Evolutionary conservation across 2,888 invertebrate species (phyloP).

Genomic region (Cyaniris semiargus): DNA sequence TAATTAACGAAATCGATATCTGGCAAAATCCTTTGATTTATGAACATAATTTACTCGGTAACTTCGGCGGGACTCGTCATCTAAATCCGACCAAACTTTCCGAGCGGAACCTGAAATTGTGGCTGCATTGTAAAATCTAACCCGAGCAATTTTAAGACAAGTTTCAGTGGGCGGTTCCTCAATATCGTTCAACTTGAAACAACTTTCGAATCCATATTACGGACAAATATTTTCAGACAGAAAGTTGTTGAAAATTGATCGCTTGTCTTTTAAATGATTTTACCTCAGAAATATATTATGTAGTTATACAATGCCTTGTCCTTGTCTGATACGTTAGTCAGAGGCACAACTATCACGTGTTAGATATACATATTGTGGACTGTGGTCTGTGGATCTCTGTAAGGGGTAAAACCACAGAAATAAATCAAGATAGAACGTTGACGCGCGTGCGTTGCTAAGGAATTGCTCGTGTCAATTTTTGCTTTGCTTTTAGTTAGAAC

Average conservation of each 20-base stretch:
- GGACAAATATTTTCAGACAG: background rate
- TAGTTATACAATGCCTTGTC: too few species aligned
- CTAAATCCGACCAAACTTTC: conserved; percentile 50
- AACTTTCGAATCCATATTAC: background rate
- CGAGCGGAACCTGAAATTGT: conserved; percentile 21
- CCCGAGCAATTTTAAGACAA: conserved; percentile 32
- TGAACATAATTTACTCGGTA: conserved; percentile 60
- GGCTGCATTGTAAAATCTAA: conserved; percentile 24
- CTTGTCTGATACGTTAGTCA: too few species aligned
- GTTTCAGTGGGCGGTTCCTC: conserved; percentile 45
- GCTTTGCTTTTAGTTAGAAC: too few species aligned
- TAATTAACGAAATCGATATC: conserved; percentile 41
- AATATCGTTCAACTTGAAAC: conserved; percentile 38
- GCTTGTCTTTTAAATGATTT: background rate
- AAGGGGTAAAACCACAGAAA: background rate
- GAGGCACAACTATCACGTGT: too few species aligned
- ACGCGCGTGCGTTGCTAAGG: too few species aligned
- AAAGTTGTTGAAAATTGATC: background rate
- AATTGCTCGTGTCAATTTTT: too few species aligned
- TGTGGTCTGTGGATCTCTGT: too few species aligned
- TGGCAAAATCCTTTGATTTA: conserved; percentile 56
- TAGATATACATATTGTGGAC: too few species aligned
- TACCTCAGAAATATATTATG: background rate
- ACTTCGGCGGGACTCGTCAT: conserved; percentile 54
- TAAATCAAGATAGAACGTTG: too few species aligned